Conservation (phyloP, 2,797 vertebrate genomes). For the Sciaenops ocellatus region DNA sequence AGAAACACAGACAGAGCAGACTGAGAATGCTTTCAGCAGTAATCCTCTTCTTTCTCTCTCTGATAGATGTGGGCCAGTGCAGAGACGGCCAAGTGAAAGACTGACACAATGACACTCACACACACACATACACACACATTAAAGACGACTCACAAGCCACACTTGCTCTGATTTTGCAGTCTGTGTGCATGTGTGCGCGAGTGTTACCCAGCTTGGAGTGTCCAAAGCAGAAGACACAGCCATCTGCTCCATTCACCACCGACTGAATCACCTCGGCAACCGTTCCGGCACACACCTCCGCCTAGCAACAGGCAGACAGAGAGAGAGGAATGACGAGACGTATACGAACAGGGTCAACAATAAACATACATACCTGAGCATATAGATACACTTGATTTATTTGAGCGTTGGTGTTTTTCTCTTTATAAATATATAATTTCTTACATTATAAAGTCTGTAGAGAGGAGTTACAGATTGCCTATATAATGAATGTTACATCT, state of each 20-base stretch:
- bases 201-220: conserved; percentile 94
- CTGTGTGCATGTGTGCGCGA: conserved; percentile 30
- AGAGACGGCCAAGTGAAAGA: conserved; percentile 62
- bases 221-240: conserved; percentile 99
- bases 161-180: conserved; percentile 38
- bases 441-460: neutral
- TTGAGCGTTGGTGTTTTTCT: neutral
- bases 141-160: conserved; percentile 52
- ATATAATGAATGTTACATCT: neutral
- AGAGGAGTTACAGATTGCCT: neutral
- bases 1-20: conserved; percentile 71
- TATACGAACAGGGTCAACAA: conserved; percentile 16
- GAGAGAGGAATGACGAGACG: conserved; percentile 14
- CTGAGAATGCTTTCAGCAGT: conserved; percentile 77
- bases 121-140: conserved; percentile 50
- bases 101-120: conserved; percentile 47
- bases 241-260: conserved; percentile 97
- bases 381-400: neutral
- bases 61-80: conserved; percentile 68
- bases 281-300: conserved; percentile 96
- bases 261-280: conserved; percentile 99
- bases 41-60: conserved; percentile 76
- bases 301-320: conserved; percentile 82
- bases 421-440: neutral
- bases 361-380: neutral